phyloP scores from a whole-genome alignment of 1,140 invertebrate species.

The Drosophila rufa region DNA sequence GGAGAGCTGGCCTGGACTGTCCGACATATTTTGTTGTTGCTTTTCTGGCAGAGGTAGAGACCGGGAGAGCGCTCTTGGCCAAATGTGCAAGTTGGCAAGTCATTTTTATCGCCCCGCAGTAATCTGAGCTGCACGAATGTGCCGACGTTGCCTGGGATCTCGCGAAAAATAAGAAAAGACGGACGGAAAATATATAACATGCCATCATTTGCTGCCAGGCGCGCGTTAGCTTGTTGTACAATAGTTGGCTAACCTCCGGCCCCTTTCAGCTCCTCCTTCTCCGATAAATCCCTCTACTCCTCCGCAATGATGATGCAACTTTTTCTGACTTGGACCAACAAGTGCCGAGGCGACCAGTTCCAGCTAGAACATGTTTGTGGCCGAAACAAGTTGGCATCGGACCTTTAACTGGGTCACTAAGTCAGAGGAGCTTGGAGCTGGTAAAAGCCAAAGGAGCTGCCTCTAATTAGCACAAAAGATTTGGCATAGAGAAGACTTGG shows the following conservation, averaged over 20 bases:
- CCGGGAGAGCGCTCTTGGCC: conserved; percentile 62
- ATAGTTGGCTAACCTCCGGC: conserved; percentile 53
- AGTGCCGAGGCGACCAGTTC: conserved; percentile 61
- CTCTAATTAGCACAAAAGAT: conserved; percentile 63
- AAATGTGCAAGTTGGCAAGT: conserved; percentile 83
- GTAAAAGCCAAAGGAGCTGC: conserved; percentile 13
- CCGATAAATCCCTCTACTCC: conserved; percentile 15
- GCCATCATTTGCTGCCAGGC: conserved; percentile 81
- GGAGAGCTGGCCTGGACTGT: conserved; percentile 30
- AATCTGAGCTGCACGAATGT: conserved; percentile 82
- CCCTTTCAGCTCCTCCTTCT: conserved; percentile 3
- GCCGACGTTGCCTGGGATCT: conserved; percentile 45
- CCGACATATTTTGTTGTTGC: conserved; percentile 29
- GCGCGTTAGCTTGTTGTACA: conserved; percentile 82
- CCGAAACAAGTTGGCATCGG: conserved; percentile 71
- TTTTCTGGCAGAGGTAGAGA: conserved; percentile 5
- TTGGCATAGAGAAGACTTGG: conserved; percentile 2
- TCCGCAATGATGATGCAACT: conserved; percentile 73
- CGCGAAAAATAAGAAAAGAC: conserved; percentile 27
- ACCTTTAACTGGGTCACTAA: conserved; percentile 82
- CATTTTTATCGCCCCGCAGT: conserved; percentile 81
- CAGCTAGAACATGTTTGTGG: conserved; percentile 69
- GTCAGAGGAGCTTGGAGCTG: conserved; percentile 20
- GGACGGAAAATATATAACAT: conserved; percentile 75
- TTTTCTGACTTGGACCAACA: conserved; percentile 44